These are phyloP conservation scores for Lutra lutra DNA, from an alignment of 2,797 vertebrate species.

Conservation along the genomic window DNA sequence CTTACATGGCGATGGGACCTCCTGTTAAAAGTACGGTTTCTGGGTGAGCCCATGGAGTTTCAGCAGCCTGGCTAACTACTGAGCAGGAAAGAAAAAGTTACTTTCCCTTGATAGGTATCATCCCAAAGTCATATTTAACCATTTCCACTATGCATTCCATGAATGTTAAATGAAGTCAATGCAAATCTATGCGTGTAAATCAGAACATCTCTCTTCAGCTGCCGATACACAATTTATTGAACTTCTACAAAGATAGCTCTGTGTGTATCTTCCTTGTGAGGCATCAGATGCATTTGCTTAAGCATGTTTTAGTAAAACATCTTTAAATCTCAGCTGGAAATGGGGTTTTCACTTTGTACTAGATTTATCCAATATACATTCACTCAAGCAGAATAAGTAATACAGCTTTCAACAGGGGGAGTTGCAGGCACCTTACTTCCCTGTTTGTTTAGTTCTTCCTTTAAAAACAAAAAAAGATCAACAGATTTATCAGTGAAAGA, in stretches of 20 bases:
- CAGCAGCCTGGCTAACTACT: neutral
- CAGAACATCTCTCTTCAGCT: slow-evolving; percentile 65
- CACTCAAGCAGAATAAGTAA: slow-evolving; percentile 77
- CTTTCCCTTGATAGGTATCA: slow-evolving; percentile 28
- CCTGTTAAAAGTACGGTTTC: neutral
- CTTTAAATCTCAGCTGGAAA: slow-evolving; percentile 82
- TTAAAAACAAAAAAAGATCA: slow-evolving; percentile 41
- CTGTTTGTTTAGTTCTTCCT: slow-evolving; percentile 50
- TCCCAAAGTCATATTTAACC: slow-evolving; percentile 63
- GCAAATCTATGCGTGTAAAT: slow-evolving; percentile 69
- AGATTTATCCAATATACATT: slow-evolving; percentile 79
- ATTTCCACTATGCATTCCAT: slow-evolving; percentile 41
- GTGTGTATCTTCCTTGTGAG: slow-evolving; percentile 65
- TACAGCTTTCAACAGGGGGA: slow-evolving; percentile 67
- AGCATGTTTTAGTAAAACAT: slow-evolving; percentile 81
- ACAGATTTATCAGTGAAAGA: slow-evolving; percentile 54
- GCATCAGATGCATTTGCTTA: slow-evolving; percentile 75
- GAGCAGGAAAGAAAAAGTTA: slow-evolving; percentile 57
- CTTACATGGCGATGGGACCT: neutral
- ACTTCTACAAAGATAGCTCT: slow-evolving; percentile 71
- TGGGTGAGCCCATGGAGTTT: neutral
- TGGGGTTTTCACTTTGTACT: slow-evolving; percentile 74
- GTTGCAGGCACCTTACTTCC: slow-evolving; percentile 62
- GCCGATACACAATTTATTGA: slow-evolving; percentile 69
- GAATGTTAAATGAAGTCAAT: slow-evolving; percentile 64